phyloP scores from a whole-genome alignment of 2,797 vertebrate species.

The Phoebastria nigripes region DNA sequence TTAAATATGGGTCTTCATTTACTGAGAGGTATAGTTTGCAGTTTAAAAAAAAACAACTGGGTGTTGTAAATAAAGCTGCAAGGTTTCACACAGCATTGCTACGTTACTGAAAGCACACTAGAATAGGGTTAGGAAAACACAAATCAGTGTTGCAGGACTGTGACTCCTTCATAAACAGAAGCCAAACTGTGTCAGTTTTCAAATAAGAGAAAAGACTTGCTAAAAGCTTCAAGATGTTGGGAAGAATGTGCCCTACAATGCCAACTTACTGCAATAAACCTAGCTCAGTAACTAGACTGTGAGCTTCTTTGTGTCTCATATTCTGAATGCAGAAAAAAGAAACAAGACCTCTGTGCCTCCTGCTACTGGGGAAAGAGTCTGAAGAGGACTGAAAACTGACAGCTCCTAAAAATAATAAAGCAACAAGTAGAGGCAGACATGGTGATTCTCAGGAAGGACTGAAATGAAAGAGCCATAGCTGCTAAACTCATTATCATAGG shows the following conservation, averaged over 20 bases:
- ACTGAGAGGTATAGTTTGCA: neutral
- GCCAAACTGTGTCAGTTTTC: conserved; percentile 46
- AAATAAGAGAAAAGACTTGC: conserved; percentile 56
- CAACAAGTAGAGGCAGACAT: neutral
- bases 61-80: conserved; percentile 55
- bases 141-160: conserved; percentile 43
- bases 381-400: conserved; percentile 17
- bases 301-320: conserved; percentile 46
- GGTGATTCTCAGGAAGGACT: neutral
- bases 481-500: neutral
- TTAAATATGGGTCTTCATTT: neutral
- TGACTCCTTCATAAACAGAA: conserved; percentile 62
- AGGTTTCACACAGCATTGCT: conserved; percentile 39
- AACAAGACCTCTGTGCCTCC: conserved; percentile 48
- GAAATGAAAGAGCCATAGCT: neutral
- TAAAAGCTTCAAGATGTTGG: conserved; percentile 69
- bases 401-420: neutral
- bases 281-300: conserved; percentile 47
- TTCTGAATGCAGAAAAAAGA: conserved; percentile 56
- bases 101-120: conserved; percentile 35
- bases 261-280: conserved; percentile 59
- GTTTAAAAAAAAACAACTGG: neutral
- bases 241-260: conserved; percentile 63
- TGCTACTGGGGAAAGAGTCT: neutral
- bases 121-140: conserved; percentile 41